Evolutionary conservation across 2,797 vertebrate species (phyloP), one percentile per base, ranked within the genome.

Genomic region (Dipus sagitta): DNA sequence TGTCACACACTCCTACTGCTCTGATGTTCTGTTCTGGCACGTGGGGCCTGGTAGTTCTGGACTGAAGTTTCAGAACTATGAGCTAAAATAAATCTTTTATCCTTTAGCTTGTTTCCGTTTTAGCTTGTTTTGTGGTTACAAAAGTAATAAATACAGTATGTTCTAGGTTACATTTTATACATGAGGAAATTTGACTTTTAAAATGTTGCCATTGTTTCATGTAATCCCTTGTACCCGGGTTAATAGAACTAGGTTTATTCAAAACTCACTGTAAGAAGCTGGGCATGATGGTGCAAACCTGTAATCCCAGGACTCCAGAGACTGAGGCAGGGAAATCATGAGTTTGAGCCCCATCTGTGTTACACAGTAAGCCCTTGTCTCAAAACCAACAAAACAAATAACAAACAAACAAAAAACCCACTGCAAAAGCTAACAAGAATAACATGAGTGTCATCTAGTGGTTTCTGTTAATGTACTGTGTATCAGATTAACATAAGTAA

Each of bases 111-210:
- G 67, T 71, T 58, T 32, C 81, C 54, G 6, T 54, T 84, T 23
- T 47, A 47, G 47, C 8, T 47, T 58, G 65, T 83, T 24, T 68
- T 71, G 71, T 85, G n/a, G 11, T 74, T 72, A 54, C 83, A 86
- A 74, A 72, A 86, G 32, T 72, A 24, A 38, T 7, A 34, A 86
- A 0, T 64, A 67, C 77, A 76, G 21, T 78, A 32, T 30, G 54
- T 95, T 81, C 30, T 64, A 64, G 60, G 54, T 95, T 82, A 38
- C 42, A 58, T 91, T 84, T 94, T 91, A 84, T 18, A 75, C 26
- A 86, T 24, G 77, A 92, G 60, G 11, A 78, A 38, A 28, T 86
- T 71, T 60, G 42, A 78, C 70, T 86, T 94, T 88, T 81, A 21
- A 47, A 83, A 74, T 78, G 32, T 34, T 77, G 32, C 60, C 28